These are phyloP conservation scores for Apodemus speciosus DNA, from an alignment of 2,113 vertebrate species.

Conservation along the genomic window DNA sequence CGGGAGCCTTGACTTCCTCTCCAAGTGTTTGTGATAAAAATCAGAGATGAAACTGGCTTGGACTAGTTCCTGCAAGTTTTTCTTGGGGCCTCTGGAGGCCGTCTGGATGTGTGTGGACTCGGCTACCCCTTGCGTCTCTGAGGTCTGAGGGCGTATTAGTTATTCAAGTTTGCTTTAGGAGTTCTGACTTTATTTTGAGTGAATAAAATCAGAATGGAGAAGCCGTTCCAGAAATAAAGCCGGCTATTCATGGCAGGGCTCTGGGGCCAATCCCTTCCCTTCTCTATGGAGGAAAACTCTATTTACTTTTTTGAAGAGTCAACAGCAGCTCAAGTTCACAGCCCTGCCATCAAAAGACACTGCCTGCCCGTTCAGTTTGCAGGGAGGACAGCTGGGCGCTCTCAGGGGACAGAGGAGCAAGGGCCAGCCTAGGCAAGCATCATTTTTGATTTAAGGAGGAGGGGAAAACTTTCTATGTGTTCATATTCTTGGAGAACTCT, in stretches of 20 bases:
- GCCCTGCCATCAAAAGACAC: conserved; percentile 25
- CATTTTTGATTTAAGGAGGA: not conserved
- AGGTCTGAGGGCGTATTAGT: not conserved
- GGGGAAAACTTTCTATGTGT: not conserved
- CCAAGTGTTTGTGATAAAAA: conserved; percentile 53
- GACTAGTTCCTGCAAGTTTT: not conserved
- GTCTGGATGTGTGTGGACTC: not conserved
- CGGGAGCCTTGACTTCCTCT: not conserved
- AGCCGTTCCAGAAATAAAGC: conserved; percentile 60
- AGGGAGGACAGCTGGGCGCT: not conserved
- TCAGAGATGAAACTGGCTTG: not conserved
- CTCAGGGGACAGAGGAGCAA: not conserved
- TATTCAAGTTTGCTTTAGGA: conserved; percentile 45
- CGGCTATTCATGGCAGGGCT: conserved; percentile 32
- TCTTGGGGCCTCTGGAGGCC: not conserved
- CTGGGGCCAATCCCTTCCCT: conserved; percentile 28
- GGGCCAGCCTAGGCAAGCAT: not conserved
- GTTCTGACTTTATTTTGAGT: conserved; percentile 50
- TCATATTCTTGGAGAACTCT: conserved; percentile 29
- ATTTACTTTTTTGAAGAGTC: conserved; percentile 60
- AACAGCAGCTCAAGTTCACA: conserved; percentile 44
- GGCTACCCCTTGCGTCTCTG: not conserved
- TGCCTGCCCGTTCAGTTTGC: not conserved
- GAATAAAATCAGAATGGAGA: conserved; percentile 48
- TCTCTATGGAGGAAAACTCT: not conserved